A percentile compares a stretch with the other conserved stretches of the same genome.
phyloP scores from a whole-genome alignment of 2,113 vertebrate species.

The Desmodus rotundus region DNA sequence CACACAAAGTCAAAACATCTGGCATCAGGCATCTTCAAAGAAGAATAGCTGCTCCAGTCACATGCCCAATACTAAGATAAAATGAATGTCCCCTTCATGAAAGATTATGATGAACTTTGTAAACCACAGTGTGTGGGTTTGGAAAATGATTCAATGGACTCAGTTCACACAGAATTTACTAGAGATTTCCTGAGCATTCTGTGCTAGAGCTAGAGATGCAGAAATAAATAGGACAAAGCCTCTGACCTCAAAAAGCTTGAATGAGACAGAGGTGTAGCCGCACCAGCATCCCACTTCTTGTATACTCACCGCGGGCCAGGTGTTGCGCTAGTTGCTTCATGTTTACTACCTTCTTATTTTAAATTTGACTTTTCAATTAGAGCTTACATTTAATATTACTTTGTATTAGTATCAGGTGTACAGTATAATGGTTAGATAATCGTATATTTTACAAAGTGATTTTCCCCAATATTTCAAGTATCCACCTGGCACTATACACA shows the following conservation, averaged over 20 bases:
- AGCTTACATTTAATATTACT: background rate
- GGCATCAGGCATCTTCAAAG: background rate
- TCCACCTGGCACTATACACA: background rate
- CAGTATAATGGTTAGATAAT: background rate
- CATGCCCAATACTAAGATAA: background rate
- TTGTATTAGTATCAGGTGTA: background rate
- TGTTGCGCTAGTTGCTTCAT: background rate
- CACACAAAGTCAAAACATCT: background rate
- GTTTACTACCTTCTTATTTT: background rate
- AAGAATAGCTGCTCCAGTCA: background rate
- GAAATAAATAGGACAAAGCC: background rate
- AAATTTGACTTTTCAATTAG: background rate
- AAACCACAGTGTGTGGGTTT: background rate
- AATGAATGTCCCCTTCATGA: background rate
- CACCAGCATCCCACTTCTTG: background rate
- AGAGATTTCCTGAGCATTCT: background rate
- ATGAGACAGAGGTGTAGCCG: background rate
- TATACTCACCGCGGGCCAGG: fast-evolving
- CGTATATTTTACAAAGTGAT: background rate
- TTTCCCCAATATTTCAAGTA: background rate
- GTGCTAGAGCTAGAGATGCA: background rate
- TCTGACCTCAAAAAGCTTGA: background rate
- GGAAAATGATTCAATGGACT: background rate
- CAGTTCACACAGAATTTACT: background rate
- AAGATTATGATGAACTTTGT: background rate